Evolutionary conservation across 2,888 invertebrate species (phyloP).

Genomic region (Cacoxenus indagator): DNA sequence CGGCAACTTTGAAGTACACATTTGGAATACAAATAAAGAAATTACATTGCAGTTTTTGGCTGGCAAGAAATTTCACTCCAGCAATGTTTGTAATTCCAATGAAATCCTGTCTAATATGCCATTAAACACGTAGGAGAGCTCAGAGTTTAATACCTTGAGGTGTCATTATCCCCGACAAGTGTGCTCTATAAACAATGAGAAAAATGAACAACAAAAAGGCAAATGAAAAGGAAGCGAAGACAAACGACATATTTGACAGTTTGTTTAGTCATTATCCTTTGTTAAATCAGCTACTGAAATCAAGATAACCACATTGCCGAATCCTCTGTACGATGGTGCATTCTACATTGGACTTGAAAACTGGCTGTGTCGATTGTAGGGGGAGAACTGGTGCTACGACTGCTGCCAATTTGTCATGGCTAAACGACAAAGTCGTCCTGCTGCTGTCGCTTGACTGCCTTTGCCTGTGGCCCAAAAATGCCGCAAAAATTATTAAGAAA

Average conservation of each 20-base stretch:
- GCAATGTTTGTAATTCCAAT: slow-evolving; percentile 6
- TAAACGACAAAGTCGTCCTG: background rate
- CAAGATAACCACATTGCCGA: background rate
- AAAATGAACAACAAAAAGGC: background rate
- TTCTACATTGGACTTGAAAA: background rate
- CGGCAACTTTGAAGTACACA: slow-evolving; percentile 2
- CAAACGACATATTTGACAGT: slow-evolving; percentile 43
- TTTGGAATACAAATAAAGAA: background rate
- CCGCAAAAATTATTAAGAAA: slow-evolving; percentile 64
- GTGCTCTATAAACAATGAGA: background rate
- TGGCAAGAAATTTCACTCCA: background rate
- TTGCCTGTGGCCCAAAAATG: slow-evolving; percentile 40
- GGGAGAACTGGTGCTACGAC: background rate
- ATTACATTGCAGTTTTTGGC: background rate
- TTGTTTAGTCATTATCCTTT: slow-evolving; percentile 60
- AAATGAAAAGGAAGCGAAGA: background rate
- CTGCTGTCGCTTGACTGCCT: background rate
- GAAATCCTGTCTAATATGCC: slow-evolving; percentile 17
- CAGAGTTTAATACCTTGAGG: background rate
- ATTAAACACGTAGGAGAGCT: slow-evolving; percentile 16
- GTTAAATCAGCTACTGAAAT: slow-evolving; percentile 33
- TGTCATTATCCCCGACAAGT: slow-evolving; percentile 17
- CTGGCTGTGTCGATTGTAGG: too few species aligned
- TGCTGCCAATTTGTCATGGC: slow-evolving; percentile 20
- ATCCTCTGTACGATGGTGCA: background rate